Evolutionary conservation across 2,888 invertebrate genomes (phyloP).

Genomic region (Dryococelus australis): DNA sequence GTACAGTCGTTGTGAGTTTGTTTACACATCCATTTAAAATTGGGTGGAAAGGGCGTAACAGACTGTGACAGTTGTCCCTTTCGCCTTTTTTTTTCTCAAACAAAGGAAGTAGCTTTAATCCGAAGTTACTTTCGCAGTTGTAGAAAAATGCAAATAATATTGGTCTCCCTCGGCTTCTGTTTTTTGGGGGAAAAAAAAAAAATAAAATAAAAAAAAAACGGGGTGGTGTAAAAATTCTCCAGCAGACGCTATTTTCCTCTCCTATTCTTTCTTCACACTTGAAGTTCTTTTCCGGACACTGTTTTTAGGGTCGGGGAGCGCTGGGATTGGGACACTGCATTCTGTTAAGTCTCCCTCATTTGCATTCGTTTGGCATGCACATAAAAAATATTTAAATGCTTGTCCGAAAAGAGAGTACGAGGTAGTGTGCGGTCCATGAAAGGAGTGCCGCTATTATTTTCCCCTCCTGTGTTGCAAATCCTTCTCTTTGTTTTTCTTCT

Average conservation of each 20-base stretch:
- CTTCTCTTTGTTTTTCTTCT: not conserved
- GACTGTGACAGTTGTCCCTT: too few relatives aligned
- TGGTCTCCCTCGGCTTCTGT: not conserved
- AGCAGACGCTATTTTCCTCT: not conserved
- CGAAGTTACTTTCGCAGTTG: not conserved
- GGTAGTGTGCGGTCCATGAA: not conserved
- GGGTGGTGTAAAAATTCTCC: not conserved
- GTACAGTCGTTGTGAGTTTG: too few relatives aligned
- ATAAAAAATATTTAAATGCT: constrained; percentile 1
- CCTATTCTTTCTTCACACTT: not conserved
- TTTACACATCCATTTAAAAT: too few relatives aligned
- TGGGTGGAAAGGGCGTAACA: too few relatives aligned
- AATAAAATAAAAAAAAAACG: not conserved
- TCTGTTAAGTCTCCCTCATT: not conserved
- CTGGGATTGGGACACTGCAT: too few relatives aligned
- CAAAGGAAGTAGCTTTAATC: too few relatives aligned
- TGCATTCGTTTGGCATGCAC: constrained; percentile 16
- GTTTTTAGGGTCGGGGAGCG: too few relatives aligned
- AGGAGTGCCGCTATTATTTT: not conserved
- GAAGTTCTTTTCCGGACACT: too few relatives aligned
- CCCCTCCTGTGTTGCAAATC: not conserved
- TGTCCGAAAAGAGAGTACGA: not conserved
- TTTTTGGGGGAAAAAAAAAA: too few relatives aligned
- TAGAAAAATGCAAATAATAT: not conserved
- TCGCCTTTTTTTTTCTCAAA: too few relatives aligned